A percentile compares a stretch with the other conserved stretches of the same genome.
These are phyloP conservation scores for Platerodrilus igneus DNA, from an alignment of 2,888 invertebrate genomes.

Conservation along the genomic window DNA sequence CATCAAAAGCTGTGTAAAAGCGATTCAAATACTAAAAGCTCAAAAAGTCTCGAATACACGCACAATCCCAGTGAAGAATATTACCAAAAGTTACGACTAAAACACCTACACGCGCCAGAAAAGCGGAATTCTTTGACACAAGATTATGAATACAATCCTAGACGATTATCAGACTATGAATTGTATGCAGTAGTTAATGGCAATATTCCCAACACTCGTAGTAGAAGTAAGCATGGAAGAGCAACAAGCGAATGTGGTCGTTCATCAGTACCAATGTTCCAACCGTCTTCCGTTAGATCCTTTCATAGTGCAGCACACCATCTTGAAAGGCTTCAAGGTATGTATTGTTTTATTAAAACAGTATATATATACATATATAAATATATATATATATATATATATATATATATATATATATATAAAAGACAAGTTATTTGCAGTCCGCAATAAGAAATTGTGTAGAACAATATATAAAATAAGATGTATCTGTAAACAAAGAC, in stretches of 20 bases:
- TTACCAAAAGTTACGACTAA: slow-evolving; percentile 48
- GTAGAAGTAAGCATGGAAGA: slow-evolving; percentile 39
- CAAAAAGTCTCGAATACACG: slow-evolving; percentile 53
- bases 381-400: no score
- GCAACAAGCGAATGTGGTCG: slow-evolving; percentile 31
- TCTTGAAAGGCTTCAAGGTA: slow-evolving; percentile 16
- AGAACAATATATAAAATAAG: no score
- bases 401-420: no score
- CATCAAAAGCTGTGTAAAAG: slow-evolving; percentile 42
- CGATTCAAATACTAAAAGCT: slow-evolving; percentile 43
- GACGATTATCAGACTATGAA: slow-evolving; percentile 65
- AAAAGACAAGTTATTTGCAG: no score
- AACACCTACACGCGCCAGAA: slow-evolving; percentile 41
- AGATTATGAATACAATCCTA: slow-evolving; percentile 18
- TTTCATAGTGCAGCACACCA: slow-evolving; percentile 29
- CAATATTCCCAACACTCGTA: slow-evolving; percentile 44
- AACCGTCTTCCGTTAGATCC: slow-evolving; percentile 30
- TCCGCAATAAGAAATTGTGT: no score
- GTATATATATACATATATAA: no score
- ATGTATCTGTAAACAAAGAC: no score
- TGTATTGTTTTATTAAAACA: slow-evolving; percentile 16
- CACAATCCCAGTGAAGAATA: slow-evolving; percentile 52
- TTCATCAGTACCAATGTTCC: slow-evolving; percentile 36
- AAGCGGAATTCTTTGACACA: slow-evolving; percentile 31
- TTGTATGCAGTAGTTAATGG: slow-evolving; percentile 55